Conservation (phyloP, 2,888 invertebrate species). For the Dicroscelio sp. region DNA sequence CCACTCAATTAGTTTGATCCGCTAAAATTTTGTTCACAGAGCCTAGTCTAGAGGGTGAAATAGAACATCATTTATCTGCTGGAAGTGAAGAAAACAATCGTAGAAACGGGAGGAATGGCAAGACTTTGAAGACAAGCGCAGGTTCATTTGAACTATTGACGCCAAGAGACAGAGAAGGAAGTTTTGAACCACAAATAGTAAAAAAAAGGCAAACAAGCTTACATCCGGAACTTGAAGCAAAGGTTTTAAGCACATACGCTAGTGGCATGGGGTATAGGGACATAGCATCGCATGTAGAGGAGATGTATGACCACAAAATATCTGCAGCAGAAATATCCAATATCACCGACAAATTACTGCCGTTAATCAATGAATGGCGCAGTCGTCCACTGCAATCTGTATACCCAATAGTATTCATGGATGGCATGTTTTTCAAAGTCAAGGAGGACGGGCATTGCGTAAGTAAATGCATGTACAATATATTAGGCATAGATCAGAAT, state of each 20-base stretch:
- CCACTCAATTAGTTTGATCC: no score
- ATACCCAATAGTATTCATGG: slow-evolving; percentile 53
- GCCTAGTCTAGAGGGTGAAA: slow-evolving; percentile 57
- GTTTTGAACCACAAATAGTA: slow-evolving; percentile 46
- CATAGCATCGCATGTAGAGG: slow-evolving; percentile 47
- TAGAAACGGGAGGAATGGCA: slow-evolving; percentile 49
- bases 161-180: slow-evolving; percentile 31
- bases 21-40: no score
- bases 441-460: slow-evolving; percentile 57
- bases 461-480: slow-evolving; percentile 55
- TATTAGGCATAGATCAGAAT: slow-evolving; percentile 62
- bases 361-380: slow-evolving; percentile 55
- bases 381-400: slow-evolving; percentile 46
- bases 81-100: slow-evolving; percentile 59
- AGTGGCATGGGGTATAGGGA: slow-evolving; percentile 53
- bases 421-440: slow-evolving; percentile 40
- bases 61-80: slow-evolving; percentile 47
- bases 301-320: slow-evolving; percentile 61
- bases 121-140: slow-evolving; percentile 42
- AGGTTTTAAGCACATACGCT: slow-evolving; percentile 56
- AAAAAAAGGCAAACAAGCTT: slow-evolving; percentile 59
- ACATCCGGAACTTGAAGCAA: slow-evolving; percentile 56
- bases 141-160: slow-evolving; percentile 41
- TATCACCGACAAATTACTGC: slow-evolving; percentile 59
- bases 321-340: slow-evolving; percentile 60